Base-by-base conservation (phyloP, 1,140 invertebrate species). In the Zaprionus nigranus region DNA sequence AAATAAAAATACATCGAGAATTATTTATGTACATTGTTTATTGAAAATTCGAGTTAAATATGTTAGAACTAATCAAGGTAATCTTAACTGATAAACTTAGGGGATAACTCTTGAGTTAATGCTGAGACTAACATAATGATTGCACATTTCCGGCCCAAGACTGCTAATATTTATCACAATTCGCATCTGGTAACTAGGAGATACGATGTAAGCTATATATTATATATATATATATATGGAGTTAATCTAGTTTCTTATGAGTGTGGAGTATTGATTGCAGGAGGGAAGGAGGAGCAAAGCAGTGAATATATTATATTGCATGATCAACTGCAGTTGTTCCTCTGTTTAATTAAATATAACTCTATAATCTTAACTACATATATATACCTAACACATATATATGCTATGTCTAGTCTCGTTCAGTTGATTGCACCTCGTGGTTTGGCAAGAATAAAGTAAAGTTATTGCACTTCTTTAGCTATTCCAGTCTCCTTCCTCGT, bases 91-190 rank as follows among this genome's bases (percentile, higher is more conserved):
- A 0, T 57, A 43, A 38, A 43, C 63, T 57, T 56, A 57, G 11
- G 1, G 1, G 4, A 3, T 61, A 12, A 17, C 15, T 43, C 36
- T 57, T 36, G 34, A 61, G 51, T 60, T 59, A 77, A 80, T 62
- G 63, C 73, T 87, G 80, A 77, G 17, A 84, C 68, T 85, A 81
- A 58, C 11, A 65, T 80, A 78, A 81, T 72, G 75, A 92, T 92
- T 92, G 91, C 91, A 92, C 91, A 87, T 86, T 92, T 92, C 91
- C 91, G 91, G 91, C 91, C 91, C 80, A 90, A 85, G 91, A 92
- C 88, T 92, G 84, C 85, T 91, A 86, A 87, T 83, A 91, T 90
- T 92, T 92, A 92, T 92, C 91, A 92, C 91, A 92, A 92, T 92
- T 91, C 82, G 90, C 88, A 82, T 91, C 75, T 71, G 54, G 60